Evolutionary conservation across 35 echinoderm and acorn worm genomes (phyloP).

Genomic region (Apostichopus parvimensis): DNA sequence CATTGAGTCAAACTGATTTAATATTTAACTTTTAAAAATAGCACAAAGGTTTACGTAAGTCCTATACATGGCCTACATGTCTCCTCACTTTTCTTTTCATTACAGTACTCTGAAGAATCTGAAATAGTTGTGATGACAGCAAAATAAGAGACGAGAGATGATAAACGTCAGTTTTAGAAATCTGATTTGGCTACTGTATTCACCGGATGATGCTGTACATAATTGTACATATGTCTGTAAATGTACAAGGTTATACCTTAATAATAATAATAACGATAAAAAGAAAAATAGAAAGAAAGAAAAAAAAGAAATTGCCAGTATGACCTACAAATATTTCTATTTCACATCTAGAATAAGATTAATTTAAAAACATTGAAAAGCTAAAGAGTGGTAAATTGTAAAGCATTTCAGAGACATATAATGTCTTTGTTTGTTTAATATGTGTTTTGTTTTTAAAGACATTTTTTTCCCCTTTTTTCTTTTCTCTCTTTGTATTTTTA

Average conservation of each 20-base stretch:
- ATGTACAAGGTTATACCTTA: conserved; percentile 47
- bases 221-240: conserved; percentile 45
- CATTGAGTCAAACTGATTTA: too few species aligned
- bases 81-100: not conserved
- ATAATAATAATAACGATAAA: not conserved
- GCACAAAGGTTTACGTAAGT: too few species aligned
- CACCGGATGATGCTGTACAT: conserved; percentile 27
- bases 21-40: too few species aligned
- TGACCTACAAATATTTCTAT: conserved; percentile 48
- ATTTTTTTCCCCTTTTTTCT: too few species aligned
- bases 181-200: conserved; percentile 16
- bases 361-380: conserved; percentile 19
- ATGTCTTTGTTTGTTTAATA: not conserved
- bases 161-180: conserved; percentile 5
- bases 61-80: not conserved
- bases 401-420: conserved; percentile 44
- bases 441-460: not conserved
- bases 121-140: conserved; percentile 23
- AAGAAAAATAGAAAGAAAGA: not conserved
- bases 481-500: too few species aligned
- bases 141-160: not conserved
- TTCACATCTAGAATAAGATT: conserved; percentile 31
- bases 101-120: conserved; percentile 33
- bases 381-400: conserved; percentile 11
- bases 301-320: not conserved